Conservation (phyloP, 2,888 invertebrate species). For the Sabatieria punctata region DNA sequence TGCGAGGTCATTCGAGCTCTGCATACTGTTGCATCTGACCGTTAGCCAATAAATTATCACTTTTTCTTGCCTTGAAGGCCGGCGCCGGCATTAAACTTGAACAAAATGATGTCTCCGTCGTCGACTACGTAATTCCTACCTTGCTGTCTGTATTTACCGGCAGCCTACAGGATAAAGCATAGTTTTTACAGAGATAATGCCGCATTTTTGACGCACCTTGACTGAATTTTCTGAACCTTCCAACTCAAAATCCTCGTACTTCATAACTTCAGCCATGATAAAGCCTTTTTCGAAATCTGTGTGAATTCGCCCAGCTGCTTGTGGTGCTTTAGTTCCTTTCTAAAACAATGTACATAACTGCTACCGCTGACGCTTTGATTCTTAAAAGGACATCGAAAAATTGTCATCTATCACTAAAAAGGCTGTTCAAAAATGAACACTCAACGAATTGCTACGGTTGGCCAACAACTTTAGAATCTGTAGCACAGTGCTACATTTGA, state of each 20-base stretch:
- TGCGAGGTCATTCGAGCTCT: background rate
- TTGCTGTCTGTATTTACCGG: constrained; percentile 93
- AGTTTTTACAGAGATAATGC: no score
- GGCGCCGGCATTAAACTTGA: constrained; percentile 95
- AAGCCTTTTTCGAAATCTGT: constrained; percentile 98
- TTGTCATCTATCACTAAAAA: background rate
- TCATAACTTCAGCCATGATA: constrained; percentile 99
- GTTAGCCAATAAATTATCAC: constrained; percentile 4
- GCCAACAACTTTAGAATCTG: background rate
- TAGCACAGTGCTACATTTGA: no score
- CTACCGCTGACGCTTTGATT: background rate
- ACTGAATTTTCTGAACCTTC: constrained; percentile 78
- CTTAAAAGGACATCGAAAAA: background rate
- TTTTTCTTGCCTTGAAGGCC: constrained; percentile 57
- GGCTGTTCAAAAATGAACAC: background rate
- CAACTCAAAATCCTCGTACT: constrained; percentile 84
- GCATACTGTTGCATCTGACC: no score
- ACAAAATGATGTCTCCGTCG: constrained; percentile 93
- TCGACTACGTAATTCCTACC: constrained; percentile 92
- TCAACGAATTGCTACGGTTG: background rate
- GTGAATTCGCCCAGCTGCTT: constrained; percentile 90
- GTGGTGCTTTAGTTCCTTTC: constrained; percentile 92
- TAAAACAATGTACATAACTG: constrained; percentile 33
- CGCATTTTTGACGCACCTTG: constrained; percentile 44
- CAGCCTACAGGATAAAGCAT: constrained; percentile 53